Base-by-base conservation (phyloP, 2,888 invertebrate species). In the Dimorphilus gyrociliatus region DNA sequence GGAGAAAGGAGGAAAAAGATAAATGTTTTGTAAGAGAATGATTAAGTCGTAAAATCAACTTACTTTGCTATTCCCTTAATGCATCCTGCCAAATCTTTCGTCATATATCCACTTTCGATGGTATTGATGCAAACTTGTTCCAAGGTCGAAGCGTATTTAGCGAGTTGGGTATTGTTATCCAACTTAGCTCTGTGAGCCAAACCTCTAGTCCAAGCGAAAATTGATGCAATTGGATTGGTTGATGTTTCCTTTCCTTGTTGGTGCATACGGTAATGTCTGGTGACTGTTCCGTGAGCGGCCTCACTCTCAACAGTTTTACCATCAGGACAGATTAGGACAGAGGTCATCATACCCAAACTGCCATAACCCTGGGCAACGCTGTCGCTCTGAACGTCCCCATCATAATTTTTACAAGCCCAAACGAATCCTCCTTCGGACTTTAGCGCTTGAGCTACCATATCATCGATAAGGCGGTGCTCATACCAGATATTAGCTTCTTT, bases 351-450 rank as follows among this genome's bases (percentile, higher is more conserved):
- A 44, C 94, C 94, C 35, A 94, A 69, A 1, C 90, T 92, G 10
- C 94, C 71, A 48, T 65, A 69, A 19, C 90, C 92, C 66, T 97
- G 94, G 36, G 94, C 94, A 17, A 97, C 84, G 1, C 88, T 82
- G 64, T 97, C 94, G 0, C 88, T 90, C 63, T 97, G 94, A 0
- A 97, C 94, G 65, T 97, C 94, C 24, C 94, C 94, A 55, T 97
- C 94, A 59, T 97, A 97, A 64, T 97, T 97, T 63, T 97, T 97
- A 65, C 94, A 97, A 6, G 94, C 90, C 94, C 94, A 97, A 1
- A 97, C 90, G 62, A 94, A 97, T 24, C 94, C 94, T 44, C 97
- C 97, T 49, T 88, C 85, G 0, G 85, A 82, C 63, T 94, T 94
- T 81, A 94, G 82, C 19, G 79, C 78, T 54, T 90, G 88, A 2